A percentile compares a stretch with the other conserved stretches of the same genome.
These are phyloP conservation scores for Enoplosus armatus DNA, from an alignment of 2,797 vertebrate genomes.

Conservation along the genomic window DNA sequence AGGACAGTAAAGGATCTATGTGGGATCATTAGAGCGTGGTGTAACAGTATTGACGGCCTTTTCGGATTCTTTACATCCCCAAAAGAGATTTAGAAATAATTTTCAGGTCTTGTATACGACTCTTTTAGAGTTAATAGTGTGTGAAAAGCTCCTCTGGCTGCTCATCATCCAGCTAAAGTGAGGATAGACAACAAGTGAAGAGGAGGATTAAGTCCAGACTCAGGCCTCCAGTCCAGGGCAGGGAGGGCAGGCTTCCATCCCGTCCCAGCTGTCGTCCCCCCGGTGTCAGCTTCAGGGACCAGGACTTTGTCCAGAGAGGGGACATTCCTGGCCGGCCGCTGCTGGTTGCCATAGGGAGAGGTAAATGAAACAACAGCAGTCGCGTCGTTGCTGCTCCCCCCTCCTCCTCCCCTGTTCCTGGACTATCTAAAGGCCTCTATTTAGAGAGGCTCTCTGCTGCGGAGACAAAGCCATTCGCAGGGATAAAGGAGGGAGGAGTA, in stretches of 20 bases:
- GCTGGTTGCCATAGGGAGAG: slow-evolving; percentile 97
- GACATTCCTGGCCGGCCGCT: slow-evolving; percentile 93
- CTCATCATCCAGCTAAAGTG: slow-evolving; percentile 67
- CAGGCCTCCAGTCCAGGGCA: slow-evolving; percentile 72
- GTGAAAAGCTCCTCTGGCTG: slow-evolving; percentile 59
- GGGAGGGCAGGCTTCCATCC: slow-evolving; percentile 77
- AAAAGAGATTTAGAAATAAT: slow-evolving; percentile 56
- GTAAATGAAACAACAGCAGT: slow-evolving; percentile 91
- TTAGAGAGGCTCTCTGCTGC: slow-evolving; percentile 85
- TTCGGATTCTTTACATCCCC: slow-evolving; percentile 39
- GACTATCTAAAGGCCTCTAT: slow-evolving; percentile 86
- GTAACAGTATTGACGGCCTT: slow-evolving; percentile 30
- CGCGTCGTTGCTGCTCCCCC: slow-evolving; percentile 83
- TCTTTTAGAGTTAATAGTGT: slow-evolving; percentile 62
- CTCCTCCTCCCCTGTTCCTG: slow-evolving; percentile 81
- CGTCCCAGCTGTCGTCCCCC: slow-evolving; percentile 82
- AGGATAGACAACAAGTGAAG: slow-evolving; percentile 66
- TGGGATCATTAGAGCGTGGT: slow-evolving; percentile 27
- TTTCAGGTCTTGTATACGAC: slow-evolving; percentile 39
- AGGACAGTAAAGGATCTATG: slow-evolving; percentile 27
- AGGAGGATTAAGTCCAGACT: slow-evolving; percentile 75
- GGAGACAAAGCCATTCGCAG: slow-evolving; percentile 85
- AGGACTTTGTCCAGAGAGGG: slow-evolving; percentile 94
- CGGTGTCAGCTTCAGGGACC: slow-evolving; percentile 80
- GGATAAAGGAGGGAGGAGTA: slow-evolving; percentile 86